These are phyloP conservation scores for Drosophila nr. perissopoda DNA, from an alignment of 2,888 invertebrate genomes.

Conservation along the genomic window DNA sequence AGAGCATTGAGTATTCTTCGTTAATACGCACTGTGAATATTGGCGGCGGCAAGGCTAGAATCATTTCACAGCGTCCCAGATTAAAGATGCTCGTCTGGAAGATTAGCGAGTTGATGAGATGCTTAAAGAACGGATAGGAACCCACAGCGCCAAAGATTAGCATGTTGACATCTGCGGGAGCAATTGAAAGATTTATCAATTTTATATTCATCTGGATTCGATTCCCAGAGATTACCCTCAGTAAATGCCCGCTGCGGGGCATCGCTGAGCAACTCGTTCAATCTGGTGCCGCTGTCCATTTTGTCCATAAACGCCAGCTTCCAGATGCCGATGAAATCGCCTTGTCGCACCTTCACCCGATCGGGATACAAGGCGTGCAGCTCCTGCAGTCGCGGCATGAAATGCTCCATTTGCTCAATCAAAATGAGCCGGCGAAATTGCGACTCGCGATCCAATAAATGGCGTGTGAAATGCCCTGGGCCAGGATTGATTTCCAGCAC, in stretches of 20 bases:
- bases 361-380: constrained; percentile 72
- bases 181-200: neutral
- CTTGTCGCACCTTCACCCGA: constrained; percentile 81
- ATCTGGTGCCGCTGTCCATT: constrained; percentile 86
- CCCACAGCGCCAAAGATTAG: constrained; percentile 86
- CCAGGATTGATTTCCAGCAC: constrained; percentile 90
- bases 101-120: constrained; percentile 87
- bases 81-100: constrained; percentile 87
- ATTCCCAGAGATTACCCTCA: constrained; percentile 84
- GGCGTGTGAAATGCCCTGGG: constrained; percentile 87
- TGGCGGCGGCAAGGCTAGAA: constrained; percentile 87
- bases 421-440: constrained; percentile 86
- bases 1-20: neutral
- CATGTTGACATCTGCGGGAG: constrained; percentile 86
- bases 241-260: constrained; percentile 85
- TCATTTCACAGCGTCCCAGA: constrained; percentile 88
- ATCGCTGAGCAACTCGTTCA: constrained; percentile 86
- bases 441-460: constrained; percentile 86
- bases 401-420: constrained; percentile 87
- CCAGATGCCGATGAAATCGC: constrained; percentile 87
- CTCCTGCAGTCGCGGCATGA: constrained; percentile 85
- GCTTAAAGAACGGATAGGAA: constrained; percentile 87
- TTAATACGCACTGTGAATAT: constrained; percentile 87
- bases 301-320: constrained; percentile 87
- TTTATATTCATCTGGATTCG: neutral